phyloP scores from a whole-genome alignment of 2,113 vertebrate genomes.

The Pholis gunnellus region DNA sequence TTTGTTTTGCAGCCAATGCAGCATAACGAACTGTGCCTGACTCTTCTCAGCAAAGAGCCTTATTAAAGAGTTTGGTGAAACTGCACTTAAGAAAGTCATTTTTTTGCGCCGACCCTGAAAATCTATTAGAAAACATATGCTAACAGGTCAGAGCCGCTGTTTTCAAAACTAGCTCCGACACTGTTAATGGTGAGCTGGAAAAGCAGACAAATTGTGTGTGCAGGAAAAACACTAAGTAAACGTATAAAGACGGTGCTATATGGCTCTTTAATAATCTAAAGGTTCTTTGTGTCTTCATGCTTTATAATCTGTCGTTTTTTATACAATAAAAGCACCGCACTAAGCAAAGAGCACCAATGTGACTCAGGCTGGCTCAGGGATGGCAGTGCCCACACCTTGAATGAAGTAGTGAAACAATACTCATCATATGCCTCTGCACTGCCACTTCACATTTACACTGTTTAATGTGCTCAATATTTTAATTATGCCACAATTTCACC shows the following conservation, averaged over 20 bases:
- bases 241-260: neutral
- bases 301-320: neutral
- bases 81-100: constrained; percentile 22
- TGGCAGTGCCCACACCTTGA: constrained; percentile 49
- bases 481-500: neutral
- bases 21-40: constrained; percentile 12
- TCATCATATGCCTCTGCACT: constrained; percentile 49
- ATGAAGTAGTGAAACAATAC: constrained; percentile 32
- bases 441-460: constrained; percentile 14
- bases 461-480: neutral
- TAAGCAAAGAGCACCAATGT: constrained; percentile 5
- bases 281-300: neutral
- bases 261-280: neutral
- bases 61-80: constrained; percentile 19
- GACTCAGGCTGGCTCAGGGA: constrained; percentile 42
- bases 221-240: neutral
- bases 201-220: neutral
- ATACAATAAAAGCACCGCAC: constrained; percentile 3
- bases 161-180: neutral
- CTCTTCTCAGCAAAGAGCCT: constrained; percentile 2
- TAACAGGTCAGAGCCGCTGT: neutral
- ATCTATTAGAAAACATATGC: constrained; percentile 26
- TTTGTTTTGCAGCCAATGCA: neutral
- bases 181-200: neutral
- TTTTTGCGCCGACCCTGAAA: constrained; percentile 11